Evolutionary conservation across 2,113 vertebrate species (phyloP), one percentile per base, ranked within the genome.

Genomic region (rabbit (Oryctolagus cuniculus)): DNA sequence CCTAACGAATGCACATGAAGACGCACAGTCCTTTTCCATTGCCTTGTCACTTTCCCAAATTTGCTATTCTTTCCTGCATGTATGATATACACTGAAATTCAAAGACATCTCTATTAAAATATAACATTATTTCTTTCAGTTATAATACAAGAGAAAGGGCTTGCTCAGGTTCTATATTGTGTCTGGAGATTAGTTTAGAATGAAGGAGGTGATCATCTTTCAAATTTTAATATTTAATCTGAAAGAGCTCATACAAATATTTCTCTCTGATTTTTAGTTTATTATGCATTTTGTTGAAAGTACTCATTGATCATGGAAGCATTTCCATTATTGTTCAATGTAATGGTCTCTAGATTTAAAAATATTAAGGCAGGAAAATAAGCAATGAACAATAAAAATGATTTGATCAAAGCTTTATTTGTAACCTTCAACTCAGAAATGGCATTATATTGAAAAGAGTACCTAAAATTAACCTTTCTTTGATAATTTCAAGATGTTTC

Each of bases 401-500:
- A 4, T 89, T 95, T 92, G 72, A 61, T 77, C 93, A 38, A 88
- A 95, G 95, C 96, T 94, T 95, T 88, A 63, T 79, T 91, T 22
- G 63, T 29, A 77, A 64, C 4, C 2, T 29, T 7, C 13, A 94
- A 1, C 29, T 74, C 92, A 89, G 17, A 97, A 63, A 6, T 93
- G 88, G 25, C 63, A 87, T 90, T 95, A 90, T 84, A 44, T 67
- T 93, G 96, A 97, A 97, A 84, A 66, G 29, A 80, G 27, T 38
- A 25, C 12, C 49, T 82, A 21, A 53, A 36, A 74, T 85, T 97
- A 92, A 94, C 97, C 90, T 94, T 95, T 82, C 73, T 96, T 96
- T 96, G 85, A 93, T 66, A 12, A 51, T 96, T 97, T 93, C 84
- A 97, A 88, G 87, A 79, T 87, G n/a, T 67, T 95, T 90, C 90